Percentiles rank a stretch among this genome's conserved stretches.
Evolutionary conservation across 2,888 invertebrate species (phyloP).

Genomic region (Caenorhabditis wallacei): DNA sequence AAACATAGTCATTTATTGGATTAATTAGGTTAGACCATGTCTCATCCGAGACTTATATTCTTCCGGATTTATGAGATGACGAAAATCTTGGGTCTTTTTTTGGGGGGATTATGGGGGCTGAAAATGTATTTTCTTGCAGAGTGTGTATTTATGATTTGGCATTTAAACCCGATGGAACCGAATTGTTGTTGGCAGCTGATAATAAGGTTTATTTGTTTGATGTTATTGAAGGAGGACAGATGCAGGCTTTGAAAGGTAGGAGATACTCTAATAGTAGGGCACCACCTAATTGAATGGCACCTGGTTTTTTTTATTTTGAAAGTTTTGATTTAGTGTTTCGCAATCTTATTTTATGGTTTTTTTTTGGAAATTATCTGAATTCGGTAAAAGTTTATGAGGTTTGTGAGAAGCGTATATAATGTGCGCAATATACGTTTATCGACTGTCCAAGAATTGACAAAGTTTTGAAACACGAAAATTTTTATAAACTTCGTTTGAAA

Average conservation of each 20-base stretch:
- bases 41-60: neutral
- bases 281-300: too few species aligned
- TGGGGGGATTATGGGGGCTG: neutral
- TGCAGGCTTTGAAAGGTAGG: constrained; percentile 93
- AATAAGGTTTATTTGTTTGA: constrained; percentile 91
- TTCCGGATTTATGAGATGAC: constrained; percentile 27
- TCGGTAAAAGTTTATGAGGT: too few species aligned
- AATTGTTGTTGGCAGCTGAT: constrained; percentile 95
- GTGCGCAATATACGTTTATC: too few species aligned
- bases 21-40: constrained; percentile 44
- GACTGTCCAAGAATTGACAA: too few species aligned
- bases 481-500: too few species aligned
- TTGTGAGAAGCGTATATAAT: too few species aligned
- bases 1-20: neutral
- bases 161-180: constrained; percentile 95
- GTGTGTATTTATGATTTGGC: constrained; percentile 94
- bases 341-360: too few species aligned
- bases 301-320: too few species aligned
- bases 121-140: constrained; percentile 58
- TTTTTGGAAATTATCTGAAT: too few species aligned
- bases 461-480: too few species aligned
- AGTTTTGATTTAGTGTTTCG: too few species aligned
- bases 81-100: neutral
- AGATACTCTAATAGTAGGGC: too few species aligned
- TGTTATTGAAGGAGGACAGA: constrained; percentile 91